A percentile compares a stretch with the other conserved stretches of the same genome.
Conservation (phyloP, 1,140 invertebrate species). For the Papilio glaucus region DNA sequence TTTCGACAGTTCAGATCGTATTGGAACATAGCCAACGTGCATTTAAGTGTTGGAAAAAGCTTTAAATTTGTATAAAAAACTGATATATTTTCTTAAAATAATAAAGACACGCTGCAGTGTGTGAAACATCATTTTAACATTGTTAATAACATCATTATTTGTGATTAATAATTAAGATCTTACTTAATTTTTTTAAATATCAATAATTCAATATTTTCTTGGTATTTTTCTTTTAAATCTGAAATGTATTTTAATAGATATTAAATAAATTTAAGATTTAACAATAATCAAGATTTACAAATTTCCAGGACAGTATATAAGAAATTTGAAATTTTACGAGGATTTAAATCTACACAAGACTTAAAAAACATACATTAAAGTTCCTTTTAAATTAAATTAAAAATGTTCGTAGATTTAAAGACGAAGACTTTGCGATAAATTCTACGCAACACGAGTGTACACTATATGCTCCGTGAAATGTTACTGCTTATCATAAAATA, state of each 20-base stretch:
- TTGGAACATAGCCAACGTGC: conserved; percentile 27
- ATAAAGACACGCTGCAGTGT: background rate
- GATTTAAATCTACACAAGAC: too few relatives aligned
- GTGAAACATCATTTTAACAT: background rate
- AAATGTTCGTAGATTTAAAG: conserved; percentile 3
- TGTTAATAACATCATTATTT: too few relatives aligned
- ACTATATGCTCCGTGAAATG: conserved; percentile 4
- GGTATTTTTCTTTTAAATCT: too few relatives aligned
- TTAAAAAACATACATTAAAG: too few relatives aligned
- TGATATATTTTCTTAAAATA: background rate
- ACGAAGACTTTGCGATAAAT: conserved; percentile 12
- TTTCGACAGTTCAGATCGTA: conserved; percentile 32
- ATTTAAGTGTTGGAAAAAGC: conserved; percentile 25
- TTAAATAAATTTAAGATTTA: too few relatives aligned
- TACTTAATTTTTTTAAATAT: too few relatives aligned
- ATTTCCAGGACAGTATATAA: too few relatives aligned
- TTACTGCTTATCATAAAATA: conserved; percentile 20
- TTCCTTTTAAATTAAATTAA: background rate
- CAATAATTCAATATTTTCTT: too few relatives aligned
- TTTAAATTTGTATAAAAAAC: conserved; percentile 32
- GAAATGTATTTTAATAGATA: too few relatives aligned
- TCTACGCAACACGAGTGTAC: background rate
- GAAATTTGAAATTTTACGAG: too few relatives aligned
- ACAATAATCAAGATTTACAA: too few relatives aligned
- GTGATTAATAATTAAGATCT: too few relatives aligned